Evolutionary conservation across 2,888 invertebrate genomes (phyloP).

Genomic region (Stenodema calcarata): DNA sequence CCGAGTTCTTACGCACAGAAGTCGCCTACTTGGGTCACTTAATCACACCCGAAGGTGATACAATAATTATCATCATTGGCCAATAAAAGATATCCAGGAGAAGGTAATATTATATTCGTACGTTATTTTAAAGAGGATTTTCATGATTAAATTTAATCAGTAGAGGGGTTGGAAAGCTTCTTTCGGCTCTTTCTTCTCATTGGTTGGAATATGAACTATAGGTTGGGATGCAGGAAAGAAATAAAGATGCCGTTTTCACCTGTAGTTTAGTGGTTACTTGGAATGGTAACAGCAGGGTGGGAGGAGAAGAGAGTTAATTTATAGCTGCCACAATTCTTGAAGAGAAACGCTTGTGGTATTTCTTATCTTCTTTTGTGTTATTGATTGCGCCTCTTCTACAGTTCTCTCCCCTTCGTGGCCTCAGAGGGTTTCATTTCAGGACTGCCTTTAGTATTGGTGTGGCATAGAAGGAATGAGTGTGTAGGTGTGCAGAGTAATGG

Average conservation of each 20-base stretch:
- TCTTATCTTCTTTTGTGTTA: slow-evolving; percentile 21
- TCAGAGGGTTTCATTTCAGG: slow-evolving; percentile 2
- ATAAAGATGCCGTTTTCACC: neutral
- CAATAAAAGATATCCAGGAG: neutral
- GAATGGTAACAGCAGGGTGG: neutral
- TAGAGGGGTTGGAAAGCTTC: neutral
- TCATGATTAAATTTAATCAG: neutral
- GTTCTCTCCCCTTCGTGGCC: neutral
- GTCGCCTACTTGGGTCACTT: too few relatives aligned
- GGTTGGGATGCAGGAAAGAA: neutral
- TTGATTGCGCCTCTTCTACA: slow-evolving; percentile 4
- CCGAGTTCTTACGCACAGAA: too few relatives aligned
- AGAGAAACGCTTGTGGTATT: slow-evolving; percentile 21
- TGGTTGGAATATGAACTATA: neutral
- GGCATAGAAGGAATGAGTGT: neutral
- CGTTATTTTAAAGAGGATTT: neutral
- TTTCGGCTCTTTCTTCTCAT: neutral
- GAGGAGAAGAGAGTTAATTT: neutral
- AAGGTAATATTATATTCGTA: neutral
- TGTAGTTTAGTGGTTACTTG: neutral
- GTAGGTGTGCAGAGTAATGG: neutral
- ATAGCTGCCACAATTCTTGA: neutral
- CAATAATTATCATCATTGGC: too few relatives aligned
- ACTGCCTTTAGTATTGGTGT: neutral
- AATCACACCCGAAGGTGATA: too few relatives aligned